phyloP scores from a whole-genome alignment of 2,888 invertebrate genomes.

The Eupithecia subumbrata region DNA sequence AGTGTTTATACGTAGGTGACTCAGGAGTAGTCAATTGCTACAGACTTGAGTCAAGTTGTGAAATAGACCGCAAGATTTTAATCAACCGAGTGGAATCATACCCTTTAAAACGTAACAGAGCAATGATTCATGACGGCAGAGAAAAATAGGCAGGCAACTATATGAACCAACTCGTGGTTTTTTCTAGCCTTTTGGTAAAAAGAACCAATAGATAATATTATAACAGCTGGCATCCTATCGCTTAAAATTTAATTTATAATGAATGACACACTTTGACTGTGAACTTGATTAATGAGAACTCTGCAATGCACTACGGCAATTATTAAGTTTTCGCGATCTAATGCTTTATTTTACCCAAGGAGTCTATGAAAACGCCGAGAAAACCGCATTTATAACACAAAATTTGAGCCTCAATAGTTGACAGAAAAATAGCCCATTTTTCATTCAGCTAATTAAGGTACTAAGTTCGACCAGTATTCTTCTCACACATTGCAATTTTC shows the following conservation, averaged over 20 bases:
- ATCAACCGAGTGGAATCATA: not conserved
- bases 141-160: not conserved
- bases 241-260: not conserved
- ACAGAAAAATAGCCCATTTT: not conserved
- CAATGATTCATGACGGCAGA: not conserved
- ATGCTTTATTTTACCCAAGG: no score
- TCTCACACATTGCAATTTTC: conserved; percentile 11
- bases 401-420: not conserved
- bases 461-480: not conserved
- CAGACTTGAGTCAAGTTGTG: not conserved
- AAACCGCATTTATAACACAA: no score
- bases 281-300: no score
- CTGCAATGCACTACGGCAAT: no score
- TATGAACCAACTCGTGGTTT: not conserved
- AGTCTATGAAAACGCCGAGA: no score
- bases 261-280: no score
- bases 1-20: not conserved
- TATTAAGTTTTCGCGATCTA: no score
- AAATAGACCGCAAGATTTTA: not conserved
- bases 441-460: not conserved
- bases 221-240: no score
- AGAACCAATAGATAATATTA: not conserved
- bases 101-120: not conserved
- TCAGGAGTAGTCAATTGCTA: not conserved
- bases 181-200: not conserved